Conservation (phyloP, 2,113 vertebrate species). For the Orthonyx spaldingii region DNA sequence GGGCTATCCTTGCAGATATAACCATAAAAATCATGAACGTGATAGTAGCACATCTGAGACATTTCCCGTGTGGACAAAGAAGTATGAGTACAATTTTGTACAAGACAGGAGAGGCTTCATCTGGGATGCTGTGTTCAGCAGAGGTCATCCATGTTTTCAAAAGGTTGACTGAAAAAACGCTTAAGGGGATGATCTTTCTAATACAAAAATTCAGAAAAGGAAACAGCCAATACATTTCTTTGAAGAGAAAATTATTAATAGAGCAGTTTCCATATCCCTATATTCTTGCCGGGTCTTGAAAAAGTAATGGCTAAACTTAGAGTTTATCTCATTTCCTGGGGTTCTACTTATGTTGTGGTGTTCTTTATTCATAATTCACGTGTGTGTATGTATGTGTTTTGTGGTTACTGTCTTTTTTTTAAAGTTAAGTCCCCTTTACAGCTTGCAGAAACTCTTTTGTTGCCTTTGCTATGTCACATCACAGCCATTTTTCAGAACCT, state of each 20-base stretch:
- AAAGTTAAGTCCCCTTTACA: not conserved
- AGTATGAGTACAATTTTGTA: not conserved
- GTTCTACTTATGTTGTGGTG: not conserved
- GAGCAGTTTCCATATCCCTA: not conserved
- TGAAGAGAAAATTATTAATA: constrained; percentile 8
- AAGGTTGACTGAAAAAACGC: not conserved
- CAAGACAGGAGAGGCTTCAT: not conserved
- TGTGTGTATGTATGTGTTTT: not conserved
- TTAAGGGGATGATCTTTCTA: not conserved
- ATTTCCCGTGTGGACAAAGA: not conserved
- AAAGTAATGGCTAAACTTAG: not conserved
- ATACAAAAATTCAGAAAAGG: not conserved
- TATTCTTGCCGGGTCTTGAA: not conserved
- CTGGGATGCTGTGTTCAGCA: not conserved
- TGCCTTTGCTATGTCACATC: not conserved
- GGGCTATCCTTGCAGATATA: not conserved
- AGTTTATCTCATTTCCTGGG: constrained; percentile 33
- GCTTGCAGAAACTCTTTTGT: not conserved
- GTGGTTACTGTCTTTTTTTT: not conserved
- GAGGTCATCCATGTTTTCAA: not conserved
- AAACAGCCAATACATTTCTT: not conserved
- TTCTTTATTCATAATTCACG: not conserved
- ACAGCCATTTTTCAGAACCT: not conserved
- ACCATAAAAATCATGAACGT: not conserved
- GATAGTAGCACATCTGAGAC: not conserved